A percentile compares a stretch with the other conserved stretches of the same genome.
Evolutionary conservation across 2,113 vertebrate genomes (phyloP).

Genomic region (Melozone crissalis): DNA sequence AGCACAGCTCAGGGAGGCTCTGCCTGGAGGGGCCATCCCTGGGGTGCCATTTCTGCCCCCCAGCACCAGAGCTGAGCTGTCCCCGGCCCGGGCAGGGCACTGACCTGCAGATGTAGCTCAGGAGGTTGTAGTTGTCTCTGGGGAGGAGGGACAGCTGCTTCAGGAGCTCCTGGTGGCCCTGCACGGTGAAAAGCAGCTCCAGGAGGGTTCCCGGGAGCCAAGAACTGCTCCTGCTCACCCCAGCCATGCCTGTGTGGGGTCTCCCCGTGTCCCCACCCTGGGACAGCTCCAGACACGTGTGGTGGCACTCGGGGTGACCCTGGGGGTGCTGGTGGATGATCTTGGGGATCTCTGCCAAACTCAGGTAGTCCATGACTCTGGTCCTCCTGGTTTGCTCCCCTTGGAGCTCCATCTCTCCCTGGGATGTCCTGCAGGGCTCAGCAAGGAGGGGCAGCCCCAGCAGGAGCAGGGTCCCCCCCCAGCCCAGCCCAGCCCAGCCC

Average conservation of each 20-base stretch:
- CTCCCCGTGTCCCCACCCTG: neutral
- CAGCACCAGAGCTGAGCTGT: neutral
- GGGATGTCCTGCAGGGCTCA: neutral
- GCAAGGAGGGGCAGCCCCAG: neutral
- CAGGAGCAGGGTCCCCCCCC: neutral
- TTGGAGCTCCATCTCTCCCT: too few relatives aligned
- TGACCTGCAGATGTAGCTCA: conserved; percentile 94
- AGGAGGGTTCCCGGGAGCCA: neutral
- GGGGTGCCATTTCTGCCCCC: neutral
- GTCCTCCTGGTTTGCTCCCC: neutral
- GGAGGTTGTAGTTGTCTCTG: conserved; percentile 89
- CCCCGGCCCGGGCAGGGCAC: neutral
- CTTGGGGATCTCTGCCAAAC: neutral
- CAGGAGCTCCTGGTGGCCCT: conserved; percentile 85
- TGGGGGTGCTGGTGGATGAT: neutral
- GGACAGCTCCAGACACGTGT: accelerated
- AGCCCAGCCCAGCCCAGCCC: neutral
- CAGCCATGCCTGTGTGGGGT: neutral
- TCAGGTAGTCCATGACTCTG: neutral
- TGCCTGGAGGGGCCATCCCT: neutral
- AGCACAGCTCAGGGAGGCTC: neutral
- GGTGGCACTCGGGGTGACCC: neutral
- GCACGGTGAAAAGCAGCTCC: neutral
- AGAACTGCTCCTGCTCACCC: neutral
- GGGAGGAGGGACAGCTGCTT: conserved; percentile 88